Percentiles rank a stretch among this genome's conserved stretches.
Conservation (phyloP, 1,140 invertebrate genomes). For the Rhagoletis zephyria region DNA sequence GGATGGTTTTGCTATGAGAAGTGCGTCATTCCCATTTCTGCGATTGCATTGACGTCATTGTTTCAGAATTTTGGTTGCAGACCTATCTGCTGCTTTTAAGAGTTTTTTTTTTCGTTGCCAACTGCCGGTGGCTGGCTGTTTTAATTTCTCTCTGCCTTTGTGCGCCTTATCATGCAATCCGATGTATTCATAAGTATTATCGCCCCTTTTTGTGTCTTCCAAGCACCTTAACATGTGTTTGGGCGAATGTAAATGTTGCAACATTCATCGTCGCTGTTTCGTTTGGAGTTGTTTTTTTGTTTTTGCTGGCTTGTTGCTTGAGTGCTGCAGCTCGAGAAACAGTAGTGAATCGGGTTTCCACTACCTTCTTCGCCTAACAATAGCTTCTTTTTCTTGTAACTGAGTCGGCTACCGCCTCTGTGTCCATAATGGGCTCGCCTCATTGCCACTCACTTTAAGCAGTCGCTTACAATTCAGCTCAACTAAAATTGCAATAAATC, state of each 20-base stretch:
- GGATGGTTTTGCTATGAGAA: too few species aligned
- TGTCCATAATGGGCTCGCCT: neutral
- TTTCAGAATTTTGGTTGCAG: neutral
- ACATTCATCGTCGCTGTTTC: neutral
- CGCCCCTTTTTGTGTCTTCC: neutral
- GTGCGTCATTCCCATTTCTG: neutral
- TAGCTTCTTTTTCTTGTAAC: neutral
- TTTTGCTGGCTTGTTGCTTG: too few species aligned
- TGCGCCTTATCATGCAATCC: neutral
- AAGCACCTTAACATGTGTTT: neutral
- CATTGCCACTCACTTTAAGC: neutral
- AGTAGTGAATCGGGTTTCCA: too few species aligned
- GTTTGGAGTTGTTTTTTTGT: neutral
- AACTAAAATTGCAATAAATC: constrained; percentile 53
- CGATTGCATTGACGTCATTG: constrained; percentile 16
- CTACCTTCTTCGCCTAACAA: neutral
- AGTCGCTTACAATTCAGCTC: constrained; percentile 31
- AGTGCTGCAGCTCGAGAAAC: too few species aligned
- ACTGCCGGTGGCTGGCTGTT: too few species aligned
- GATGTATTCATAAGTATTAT: neutral
- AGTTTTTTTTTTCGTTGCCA: neutral
- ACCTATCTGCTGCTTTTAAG: neutral
- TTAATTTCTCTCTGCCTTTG: neutral
- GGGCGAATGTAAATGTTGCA: too few species aligned
- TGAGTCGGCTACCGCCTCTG: neutral